phyloP scores from a whole-genome alignment of 2,797 vertebrate species.

The Gymnoscopelus microlampas region DNA sequence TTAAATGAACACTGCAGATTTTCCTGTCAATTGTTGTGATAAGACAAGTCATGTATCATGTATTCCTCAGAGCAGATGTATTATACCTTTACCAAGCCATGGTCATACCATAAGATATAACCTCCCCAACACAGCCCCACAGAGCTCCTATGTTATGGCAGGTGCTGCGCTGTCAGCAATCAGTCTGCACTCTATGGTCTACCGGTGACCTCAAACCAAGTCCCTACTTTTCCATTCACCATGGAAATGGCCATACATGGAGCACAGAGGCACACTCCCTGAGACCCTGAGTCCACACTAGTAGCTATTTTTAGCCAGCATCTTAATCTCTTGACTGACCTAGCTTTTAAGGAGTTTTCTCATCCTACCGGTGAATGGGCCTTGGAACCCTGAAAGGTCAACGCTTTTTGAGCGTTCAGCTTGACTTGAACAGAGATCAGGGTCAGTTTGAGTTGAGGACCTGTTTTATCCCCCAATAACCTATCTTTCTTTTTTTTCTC shows the following conservation, averaged over 20 bases:
- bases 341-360: constrained; percentile 17
- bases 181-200: constrained; percentile 26
- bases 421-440: constrained; percentile 37
- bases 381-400: constrained; percentile 34
- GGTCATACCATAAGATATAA: background rate
- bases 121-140: too few species aligned
- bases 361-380: constrained; percentile 12
- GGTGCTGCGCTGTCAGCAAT: background rate
- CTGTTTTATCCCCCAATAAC: constrained; percentile 21
- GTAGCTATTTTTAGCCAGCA: constrained; percentile 69
- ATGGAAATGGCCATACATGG: constrained; percentile 70
- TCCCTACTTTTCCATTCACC: constrained; percentile 57
- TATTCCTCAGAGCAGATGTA: too few species aligned
- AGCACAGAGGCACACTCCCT: constrained; percentile 40
- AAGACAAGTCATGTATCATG: too few species aligned
- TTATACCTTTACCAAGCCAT: background rate
- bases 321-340: constrained; percentile 53
- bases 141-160: too few species aligned
- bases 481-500: background rate
- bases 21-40: too few species aligned
- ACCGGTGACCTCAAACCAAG: constrained; percentile 46
- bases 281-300: constrained; percentile 48
- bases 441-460: constrained; percentile 18
- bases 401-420: constrained; percentile 57
- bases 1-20: too few species aligned